Evolutionary conservation across 1,140 invertebrate species (phyloP).

Genomic region (Platyscapa corneri): DNA sequence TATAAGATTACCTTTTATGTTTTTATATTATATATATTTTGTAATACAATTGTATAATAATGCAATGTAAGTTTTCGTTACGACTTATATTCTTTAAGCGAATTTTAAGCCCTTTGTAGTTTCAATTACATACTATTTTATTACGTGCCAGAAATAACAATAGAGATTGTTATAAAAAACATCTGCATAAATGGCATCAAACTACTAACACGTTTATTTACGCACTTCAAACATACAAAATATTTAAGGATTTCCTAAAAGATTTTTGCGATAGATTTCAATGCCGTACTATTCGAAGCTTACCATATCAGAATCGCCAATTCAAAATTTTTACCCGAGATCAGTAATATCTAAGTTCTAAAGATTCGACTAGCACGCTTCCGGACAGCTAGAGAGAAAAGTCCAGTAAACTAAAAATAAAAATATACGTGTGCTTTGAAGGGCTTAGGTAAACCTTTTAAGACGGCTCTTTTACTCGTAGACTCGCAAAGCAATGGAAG

Average conservation of each 20-base stretch:
- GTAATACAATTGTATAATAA: neutral
- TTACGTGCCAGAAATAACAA: too few species aligned
- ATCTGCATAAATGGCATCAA: neutral
- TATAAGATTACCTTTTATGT: too few species aligned
- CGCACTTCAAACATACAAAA: neutral
- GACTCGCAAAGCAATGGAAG: neutral
- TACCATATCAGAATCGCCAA: neutral
- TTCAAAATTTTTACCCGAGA: neutral
- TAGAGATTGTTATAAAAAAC: neutral
- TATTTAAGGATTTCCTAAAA: neutral
- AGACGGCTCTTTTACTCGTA: neutral
- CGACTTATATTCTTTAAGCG: too few species aligned
- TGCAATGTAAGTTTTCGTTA: too few species aligned
- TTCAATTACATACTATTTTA: too few species aligned
- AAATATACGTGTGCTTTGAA: neutral
- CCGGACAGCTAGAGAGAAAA: neutral
- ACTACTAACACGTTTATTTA: neutral
- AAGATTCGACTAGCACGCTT: neutral
- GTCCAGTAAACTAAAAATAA: neutral
- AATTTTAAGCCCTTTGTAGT: too few species aligned
- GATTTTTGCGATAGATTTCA: neutral
- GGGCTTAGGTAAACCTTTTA: neutral
- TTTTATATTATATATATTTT: neutral
- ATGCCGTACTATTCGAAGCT: neutral
- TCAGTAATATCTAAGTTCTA: neutral